These are phyloP conservation scores for Sinelater perroti DNA, from an alignment of 2,888 invertebrate species.

Conservation along the genomic window DNA sequence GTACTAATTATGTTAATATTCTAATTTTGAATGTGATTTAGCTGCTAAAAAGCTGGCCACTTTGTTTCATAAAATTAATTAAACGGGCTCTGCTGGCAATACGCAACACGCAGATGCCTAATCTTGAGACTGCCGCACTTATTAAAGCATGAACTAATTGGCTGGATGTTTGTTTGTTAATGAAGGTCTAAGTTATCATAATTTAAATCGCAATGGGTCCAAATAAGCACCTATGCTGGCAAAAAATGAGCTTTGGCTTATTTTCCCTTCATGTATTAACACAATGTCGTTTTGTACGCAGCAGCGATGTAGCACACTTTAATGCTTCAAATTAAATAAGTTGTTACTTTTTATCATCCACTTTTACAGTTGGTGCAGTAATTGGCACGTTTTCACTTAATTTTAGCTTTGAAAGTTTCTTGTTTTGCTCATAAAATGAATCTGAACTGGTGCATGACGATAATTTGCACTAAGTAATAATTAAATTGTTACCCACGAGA, in stretches of 20 bases:
- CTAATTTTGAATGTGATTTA: constrained; percentile 5
- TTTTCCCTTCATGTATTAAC: too few relatives aligned
- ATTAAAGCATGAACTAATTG: too few relatives aligned
- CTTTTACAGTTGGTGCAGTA: constrained; percentile 17
- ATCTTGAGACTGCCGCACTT: constrained; percentile 1
- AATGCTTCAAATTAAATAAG: constrained; percentile 24
- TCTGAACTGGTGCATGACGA: too few relatives aligned
- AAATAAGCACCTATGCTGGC: not conserved
- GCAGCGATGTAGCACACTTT: constrained; percentile 20
- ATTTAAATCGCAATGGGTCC: not conserved
- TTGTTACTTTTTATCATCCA: constrained; percentile 23
- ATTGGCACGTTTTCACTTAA: constrained; percentile 24
- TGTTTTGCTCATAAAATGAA: too few relatives aligned
- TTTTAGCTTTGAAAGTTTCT: not conserved
- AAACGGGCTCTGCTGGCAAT: not conserved
- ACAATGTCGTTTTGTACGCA: too few relatives aligned
- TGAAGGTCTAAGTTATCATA: constrained; percentile 8
- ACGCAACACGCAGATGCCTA: not conserved
- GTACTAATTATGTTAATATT: constrained; percentile 24
- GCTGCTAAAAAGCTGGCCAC: constrained; percentile 3
- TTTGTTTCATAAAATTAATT: constrained; percentile 15
- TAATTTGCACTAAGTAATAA: too few relatives aligned
- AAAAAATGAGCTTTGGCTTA: too few relatives aligned
- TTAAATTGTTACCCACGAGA: too few relatives aligned
- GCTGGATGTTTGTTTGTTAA: constrained; percentile 2